Evolutionary conservation across 2,888 invertebrate species (phyloP).

Genomic region (Scrobipalpa atriplicella): DNA sequence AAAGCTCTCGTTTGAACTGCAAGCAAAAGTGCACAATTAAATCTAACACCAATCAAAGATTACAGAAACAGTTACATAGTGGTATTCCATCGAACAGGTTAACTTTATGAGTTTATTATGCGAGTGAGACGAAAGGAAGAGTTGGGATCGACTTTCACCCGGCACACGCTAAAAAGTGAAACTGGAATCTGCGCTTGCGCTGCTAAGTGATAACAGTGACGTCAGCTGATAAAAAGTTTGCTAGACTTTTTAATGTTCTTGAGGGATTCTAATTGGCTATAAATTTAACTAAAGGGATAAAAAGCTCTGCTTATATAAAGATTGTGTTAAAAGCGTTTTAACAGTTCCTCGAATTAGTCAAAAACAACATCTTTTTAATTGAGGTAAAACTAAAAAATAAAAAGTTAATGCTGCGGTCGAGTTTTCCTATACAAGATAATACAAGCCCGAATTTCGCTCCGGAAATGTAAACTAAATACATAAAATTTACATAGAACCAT

Average conservation of each 20-base stretch:
- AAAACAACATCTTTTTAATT: not conserved
- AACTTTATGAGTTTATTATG: constrained; percentile 48
- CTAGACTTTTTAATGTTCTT: not conserved
- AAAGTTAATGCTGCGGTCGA: too few relatives aligned
- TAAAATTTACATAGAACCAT: not conserved
- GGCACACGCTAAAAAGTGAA: constrained; percentile 78
- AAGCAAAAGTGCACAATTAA: constrained; percentile 25
- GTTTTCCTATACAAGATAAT: too few relatives aligned
- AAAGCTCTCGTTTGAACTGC: not conserved
- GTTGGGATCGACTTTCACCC: constrained; percentile 75
- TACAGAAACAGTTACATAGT: constrained; percentile 24
- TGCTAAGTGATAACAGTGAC: constrained; percentile 58
- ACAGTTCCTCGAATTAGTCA: not conserved
- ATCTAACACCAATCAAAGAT: constrained; percentile 6
- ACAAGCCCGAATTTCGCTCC: too few relatives aligned
- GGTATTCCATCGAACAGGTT: constrained; percentile 39
- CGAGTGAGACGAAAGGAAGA: constrained; percentile 69
- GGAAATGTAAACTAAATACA: not conserved
- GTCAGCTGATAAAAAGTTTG: constrained; percentile 32
- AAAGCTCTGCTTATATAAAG: not conserved
- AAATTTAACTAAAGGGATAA: not conserved
- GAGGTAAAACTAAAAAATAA: not conserved
- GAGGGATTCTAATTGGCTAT: not conserved
- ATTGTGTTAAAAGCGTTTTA: not conserved
- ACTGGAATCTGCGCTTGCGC: constrained; percentile 64